These are phyloP conservation scores for Lucinisca nassula DNA, from an alignment of 2,888 invertebrate genomes.

Conservation along the genomic window DNA sequence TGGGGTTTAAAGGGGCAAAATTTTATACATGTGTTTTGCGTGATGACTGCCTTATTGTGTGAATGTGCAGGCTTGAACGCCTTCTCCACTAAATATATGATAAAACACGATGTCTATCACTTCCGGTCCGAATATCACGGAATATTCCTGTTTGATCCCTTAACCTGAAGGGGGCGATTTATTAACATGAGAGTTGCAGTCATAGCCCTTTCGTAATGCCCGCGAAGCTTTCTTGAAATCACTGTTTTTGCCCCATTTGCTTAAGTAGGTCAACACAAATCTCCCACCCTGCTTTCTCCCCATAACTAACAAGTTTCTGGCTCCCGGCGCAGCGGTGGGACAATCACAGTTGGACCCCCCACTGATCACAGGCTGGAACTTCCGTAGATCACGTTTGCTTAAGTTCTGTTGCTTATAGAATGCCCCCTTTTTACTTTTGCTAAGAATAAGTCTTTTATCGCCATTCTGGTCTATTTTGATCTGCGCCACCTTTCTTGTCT, in stretches of 20 bases:
- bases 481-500: constrained; percentile 26
- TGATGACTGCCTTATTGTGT: too few species aligned
- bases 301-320: constrained; percentile 56
- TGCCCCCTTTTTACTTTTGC: constrained; percentile 40
- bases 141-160: too few species aligned
- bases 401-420: constrained; percentile 54
- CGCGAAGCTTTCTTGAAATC: constrained; percentile 54
- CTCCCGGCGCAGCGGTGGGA: constrained; percentile 43
- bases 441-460: constrained; percentile 55
- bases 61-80: too few species aligned
- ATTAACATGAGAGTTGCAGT: constrained; percentile 11
- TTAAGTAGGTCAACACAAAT: constrained; percentile 56
- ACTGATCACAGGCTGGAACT: constrained; percentile 65
- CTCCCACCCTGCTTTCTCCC: constrained; percentile 58
- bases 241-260: constrained; percentile 55
- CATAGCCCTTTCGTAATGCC: constrained; percentile 49
- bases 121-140: too few species aligned
- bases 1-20: too few species aligned
- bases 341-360: constrained; percentile 68
- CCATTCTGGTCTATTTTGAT: constrained; percentile 60
- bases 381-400: constrained; percentile 50
- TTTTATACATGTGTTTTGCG: too few species aligned
- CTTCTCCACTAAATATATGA: too few species aligned
- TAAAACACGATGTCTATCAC: too few species aligned
- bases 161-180: not conserved